Percentiles rank a stretch among this genome's conserved stretches.
These are phyloP conservation scores for Muscina levida DNA, from an alignment of 2,888 invertebrate species.

Conservation along the genomic window DNA sequence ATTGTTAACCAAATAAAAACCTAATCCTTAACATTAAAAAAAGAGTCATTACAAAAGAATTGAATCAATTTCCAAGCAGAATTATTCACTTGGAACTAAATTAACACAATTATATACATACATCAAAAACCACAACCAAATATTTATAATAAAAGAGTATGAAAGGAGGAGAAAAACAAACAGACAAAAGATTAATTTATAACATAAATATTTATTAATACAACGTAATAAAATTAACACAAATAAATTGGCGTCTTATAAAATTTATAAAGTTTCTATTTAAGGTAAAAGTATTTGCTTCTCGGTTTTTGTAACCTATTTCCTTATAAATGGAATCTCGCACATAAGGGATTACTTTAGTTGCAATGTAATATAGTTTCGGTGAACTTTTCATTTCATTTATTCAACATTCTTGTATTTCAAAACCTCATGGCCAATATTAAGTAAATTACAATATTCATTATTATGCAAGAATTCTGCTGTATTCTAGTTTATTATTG, in stretches of 20 bases:
- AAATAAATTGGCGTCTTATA: constrained; percentile 46
- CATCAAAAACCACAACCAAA: constrained; percentile 44
- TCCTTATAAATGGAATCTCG: not conserved
- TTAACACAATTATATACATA: constrained; percentile 19
- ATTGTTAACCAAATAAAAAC: constrained; percentile 42
- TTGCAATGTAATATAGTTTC: too few relatives aligned
- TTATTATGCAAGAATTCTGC: not conserved
- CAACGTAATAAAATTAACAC: constrained; percentile 34
- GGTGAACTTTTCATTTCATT: not conserved
- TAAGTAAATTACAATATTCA: not conserved
- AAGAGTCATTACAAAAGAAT: constrained; percentile 30
- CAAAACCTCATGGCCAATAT: not conserved
- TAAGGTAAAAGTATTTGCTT: not conserved
- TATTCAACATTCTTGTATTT: not conserved
- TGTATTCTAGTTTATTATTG: too few relatives aligned
- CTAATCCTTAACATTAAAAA: not conserved
- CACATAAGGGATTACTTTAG: too few relatives aligned
- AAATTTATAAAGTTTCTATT: constrained; percentile 1
- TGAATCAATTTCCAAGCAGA: constrained; percentile 3
- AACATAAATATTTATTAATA: constrained; percentile 47
- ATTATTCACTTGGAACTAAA: constrained; percentile 23
- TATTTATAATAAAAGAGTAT: constrained; percentile 48
- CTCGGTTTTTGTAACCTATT: not conserved
- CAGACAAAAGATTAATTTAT: constrained; percentile 41
- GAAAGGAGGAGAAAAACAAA: too few relatives aligned